Conservation (phyloP, 2,797 vertebrate genomes). For the Alca torda region DNA sequence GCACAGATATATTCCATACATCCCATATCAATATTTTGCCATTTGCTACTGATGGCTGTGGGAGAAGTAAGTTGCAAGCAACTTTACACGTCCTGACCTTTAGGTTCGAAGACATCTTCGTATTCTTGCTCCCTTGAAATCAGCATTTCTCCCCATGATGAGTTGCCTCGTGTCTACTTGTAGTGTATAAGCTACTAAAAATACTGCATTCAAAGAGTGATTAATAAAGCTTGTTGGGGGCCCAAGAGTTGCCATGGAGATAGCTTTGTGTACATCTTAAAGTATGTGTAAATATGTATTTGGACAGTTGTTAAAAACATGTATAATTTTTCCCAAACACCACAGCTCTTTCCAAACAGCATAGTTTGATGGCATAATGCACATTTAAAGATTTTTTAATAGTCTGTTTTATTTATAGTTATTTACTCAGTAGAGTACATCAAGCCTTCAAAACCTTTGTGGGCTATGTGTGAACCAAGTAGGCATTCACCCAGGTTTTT, state of each 20-base stretch:
- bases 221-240: conserved; percentile 64
- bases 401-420: conserved; percentile 66
- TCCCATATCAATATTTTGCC: not conserved
- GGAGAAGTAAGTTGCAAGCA: not conserved
- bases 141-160: conserved; percentile 43
- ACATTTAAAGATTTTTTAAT: conserved; percentile 59
- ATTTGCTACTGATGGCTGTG: not conserved
- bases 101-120: conserved; percentile 53
- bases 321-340: conserved; percentile 60
- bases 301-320: conserved; percentile 72
- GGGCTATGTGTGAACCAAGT: conserved; percentile 33
- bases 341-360: conserved; percentile 58
- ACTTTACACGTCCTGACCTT: not conserved
- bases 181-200: conserved; percentile 65
- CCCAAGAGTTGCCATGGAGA: conserved; percentile 55
- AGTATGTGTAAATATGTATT: conserved; percentile 70
- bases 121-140: conserved; percentile 34
- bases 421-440: conserved; percentile 66
- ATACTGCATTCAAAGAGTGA: conserved; percentile 46
- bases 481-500: conserved; percentile 41
- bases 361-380: conserved; percentile 40
- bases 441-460: conserved; percentile 21
- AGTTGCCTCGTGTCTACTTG: conserved; percentile 40
- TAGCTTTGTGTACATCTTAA: conserved; percentile 63
- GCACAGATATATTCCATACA: not conserved